Base-by-base conservation (phyloP, 2,888 invertebrate species). In the Mimumesa dahlbomi region DNA sequence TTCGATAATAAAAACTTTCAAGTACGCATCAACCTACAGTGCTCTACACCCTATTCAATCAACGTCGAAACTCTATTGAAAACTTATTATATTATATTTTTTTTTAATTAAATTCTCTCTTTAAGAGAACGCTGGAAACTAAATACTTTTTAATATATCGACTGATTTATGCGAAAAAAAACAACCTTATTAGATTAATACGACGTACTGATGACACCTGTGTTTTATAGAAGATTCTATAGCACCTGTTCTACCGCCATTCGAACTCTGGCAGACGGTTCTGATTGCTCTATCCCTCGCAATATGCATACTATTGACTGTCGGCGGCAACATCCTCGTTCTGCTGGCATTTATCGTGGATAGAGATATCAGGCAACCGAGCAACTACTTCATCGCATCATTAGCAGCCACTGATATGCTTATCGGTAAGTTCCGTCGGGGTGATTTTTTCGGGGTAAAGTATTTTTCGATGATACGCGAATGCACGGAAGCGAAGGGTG, bases 361-460 rank as follows among this genome's bases (percentile, higher is more conserved):
- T 90, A 92, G 98, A 66, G 95, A 95, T 77, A 96, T 96, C 84
- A 91, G 99, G 59, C 98, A 99, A 88, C 99, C 99, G 22, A 98
- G 98, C 90, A 99, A 99, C 91, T 99, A 99, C 91, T 99, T 99
- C 92, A 98, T 99, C 77, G 98, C 98, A 6, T 99, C 99, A 0
- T 92, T 99, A 73, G 99, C 99, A 46, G 97, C 98, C 61, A 98
- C 98, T 6, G 98, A 99, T 90, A 94, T 99, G 92, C 92, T 99
- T 70, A 99, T 99, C 90, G 99, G 96, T 95, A 90, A 91, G 90
- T 84, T 16, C 13, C 36, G 31, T 9, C 14, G 11, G 40, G 21
- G 2, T 22, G 21, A 3, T 14, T 25, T 6, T 14, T 29, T 9
- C 4, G n/a, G 22, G n/a, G n/a, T n/a, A n/a, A n/a, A n/a, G n/a